Evolutionary conservation across 2,888 invertebrate species (phyloP), one percentile per base, ranked within the genome.

Genomic region (Crepidodera aurea): DNA sequence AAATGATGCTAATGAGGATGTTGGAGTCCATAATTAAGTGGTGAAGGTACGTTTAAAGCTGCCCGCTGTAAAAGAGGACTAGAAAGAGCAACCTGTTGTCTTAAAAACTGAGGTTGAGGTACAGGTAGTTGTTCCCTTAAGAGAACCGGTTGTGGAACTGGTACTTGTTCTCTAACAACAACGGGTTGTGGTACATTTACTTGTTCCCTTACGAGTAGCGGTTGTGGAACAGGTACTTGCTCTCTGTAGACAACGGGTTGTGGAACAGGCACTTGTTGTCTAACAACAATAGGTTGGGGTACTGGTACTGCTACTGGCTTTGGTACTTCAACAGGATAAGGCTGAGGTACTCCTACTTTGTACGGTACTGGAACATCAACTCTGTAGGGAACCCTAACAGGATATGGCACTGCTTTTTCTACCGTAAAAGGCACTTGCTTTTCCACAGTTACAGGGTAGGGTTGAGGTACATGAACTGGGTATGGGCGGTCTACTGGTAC

Each of bases 401-500:
- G 80, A 56, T 73, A 72, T 27, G 78, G 85, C 1, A 85, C 84
- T 0, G 84, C 84, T 64, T 84, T 85, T 1, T 85, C 82, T 1
- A 86, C 84, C 1, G 82, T 84, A 37, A 83, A 82, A 2, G 85
- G 83, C 40, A 85, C 83, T 2, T 84, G 84, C 54, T 83, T 80
- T 60, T 84, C 84, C 0, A 86, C 83, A 0, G 83, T 78, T 0
- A 85, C 84, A 61, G 79, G 78, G 62, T 78, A 75, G 1, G 85
- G 85, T 18, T 83, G 82, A 1, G 83, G 83, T 0, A 86, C 78
- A 64, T 74, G 74, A 19, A 79, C 79, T 51, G 82, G 79, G 66
- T 80, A 80, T 8, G 83, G 82, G 65, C 81, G 82, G 66, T 84
- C 83, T 32, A 84, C 83, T 56, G 84, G 83, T 34, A 83, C 82